Percentiles rank a stretch among this genome's conserved stretches.
phyloP scores from a whole-genome alignment of 2,113 vertebrate species.

The Cyanoderma ruficeps region DNA sequence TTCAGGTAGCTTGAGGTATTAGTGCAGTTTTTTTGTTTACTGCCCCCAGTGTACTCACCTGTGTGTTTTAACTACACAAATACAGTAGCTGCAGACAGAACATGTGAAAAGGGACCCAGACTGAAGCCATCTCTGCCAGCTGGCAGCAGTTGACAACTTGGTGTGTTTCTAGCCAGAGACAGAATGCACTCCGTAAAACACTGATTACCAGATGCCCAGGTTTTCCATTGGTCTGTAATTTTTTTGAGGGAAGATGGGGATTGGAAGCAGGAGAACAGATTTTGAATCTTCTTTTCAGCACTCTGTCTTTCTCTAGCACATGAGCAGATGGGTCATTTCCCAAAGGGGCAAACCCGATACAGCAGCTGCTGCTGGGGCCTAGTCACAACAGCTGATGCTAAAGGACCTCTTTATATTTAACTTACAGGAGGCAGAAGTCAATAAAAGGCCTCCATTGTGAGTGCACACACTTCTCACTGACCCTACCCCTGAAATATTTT shows the following conservation, averaged over 20 bases:
- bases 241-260: not conserved
- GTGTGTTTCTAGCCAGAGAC: not conserved
- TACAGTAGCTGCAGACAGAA: not conserved
- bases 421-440: conserved; percentile 49
- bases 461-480: not conserved
- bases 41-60: not conserved
- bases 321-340: conserved; percentile 71
- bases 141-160: not conserved
- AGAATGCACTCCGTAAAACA: not conserved
- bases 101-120: not conserved
- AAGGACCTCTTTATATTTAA: conserved; percentile 53
- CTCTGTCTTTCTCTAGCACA: not conserved
- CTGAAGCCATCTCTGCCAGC: not conserved
- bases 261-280: not conserved
- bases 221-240: conserved; percentile 9
- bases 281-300: conserved; percentile 2
- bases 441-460: conserved; percentile 66
- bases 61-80: not conserved
- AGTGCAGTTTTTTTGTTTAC: not conserved
- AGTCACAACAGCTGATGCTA: conserved; percentile 64
- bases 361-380: conserved; percentile 62
- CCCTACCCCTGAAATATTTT: conserved; percentile 40
- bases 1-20: not conserved
- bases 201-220: not conserved
- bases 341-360: conserved; percentile 42